phyloP scores from a whole-genome alignment of 2,797 vertebrate genomes.

The Anas georgica region DNA sequence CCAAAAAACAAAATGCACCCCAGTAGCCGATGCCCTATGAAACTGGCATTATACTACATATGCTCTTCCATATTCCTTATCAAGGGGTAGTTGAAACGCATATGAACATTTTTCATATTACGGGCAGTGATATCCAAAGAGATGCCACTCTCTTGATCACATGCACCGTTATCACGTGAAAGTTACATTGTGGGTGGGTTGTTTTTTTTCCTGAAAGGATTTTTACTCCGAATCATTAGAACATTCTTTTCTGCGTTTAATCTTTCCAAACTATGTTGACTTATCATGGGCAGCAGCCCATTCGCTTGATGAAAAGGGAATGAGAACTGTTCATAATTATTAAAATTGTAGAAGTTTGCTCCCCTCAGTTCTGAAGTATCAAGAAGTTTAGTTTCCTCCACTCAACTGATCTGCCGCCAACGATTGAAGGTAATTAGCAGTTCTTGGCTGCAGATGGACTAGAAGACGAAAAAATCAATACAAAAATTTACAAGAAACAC shows the following conservation, averaged over 20 bases:
- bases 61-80: background rate
- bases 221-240: background rate
- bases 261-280: background rate
- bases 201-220: rapidly evolving
- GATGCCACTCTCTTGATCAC: background rate
- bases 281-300: background rate
- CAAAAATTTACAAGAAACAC: background rate
- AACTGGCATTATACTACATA: rapidly evolving
- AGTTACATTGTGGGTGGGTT: background rate
- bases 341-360: background rate
- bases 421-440: background rate
- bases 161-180: background rate
- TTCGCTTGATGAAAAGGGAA: background rate
- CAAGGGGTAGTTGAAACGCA: background rate
- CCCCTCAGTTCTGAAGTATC: background rate
- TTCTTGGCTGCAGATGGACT: background rate
- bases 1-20: background rate
- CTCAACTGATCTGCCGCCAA: background rate
- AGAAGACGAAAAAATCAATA: background rate
- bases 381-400: background rate
- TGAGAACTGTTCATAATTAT: background rate
- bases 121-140: background rate
- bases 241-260: background rate
- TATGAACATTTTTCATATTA: background rate
- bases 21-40: rapidly evolving